Evolutionary conservation across 2,888 invertebrate species (phyloP), one percentile per base, ranked within the genome.

Genomic region (Amorpha juglandis): DNA sequence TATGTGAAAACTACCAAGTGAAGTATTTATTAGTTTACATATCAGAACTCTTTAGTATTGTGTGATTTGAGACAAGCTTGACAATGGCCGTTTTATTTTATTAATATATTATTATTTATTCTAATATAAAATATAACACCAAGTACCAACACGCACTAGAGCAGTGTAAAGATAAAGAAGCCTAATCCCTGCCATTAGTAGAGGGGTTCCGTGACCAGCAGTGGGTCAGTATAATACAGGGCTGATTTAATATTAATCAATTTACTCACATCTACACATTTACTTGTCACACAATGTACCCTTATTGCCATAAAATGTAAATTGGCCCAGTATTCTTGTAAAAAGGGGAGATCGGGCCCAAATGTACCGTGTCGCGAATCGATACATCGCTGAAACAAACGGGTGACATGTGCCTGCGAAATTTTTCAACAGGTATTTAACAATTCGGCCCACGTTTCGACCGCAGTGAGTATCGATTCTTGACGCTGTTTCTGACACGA

Each of bases 361-460:
- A 65, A 66, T 66, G 62, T 48, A 16, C 52, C 52, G 62, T 21
- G 63, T 62, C 62, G 51, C 50, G 66, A 68, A 66, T 68, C 68
- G 64, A 68, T 68, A 66, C 64, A 68, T 68, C 47, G 63, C 45
- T 58, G 14, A 52, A 64, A 68, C 66, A 66, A 68, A 66, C 52
- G 63, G 63, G 45, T 63, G 63, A 66, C 53, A 63, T 68, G 68
- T 68, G 70, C 64, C 63, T 33, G 66, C 53, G 53, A 42, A 63
- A 66, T 63, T 66, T 66, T 66, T 66, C 52, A 63, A 62, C 62
- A 63, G 65, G 67, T 69, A 65, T 48, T 65, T 53, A 48, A 51
- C 45, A 45, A 72, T 72, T 71, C 72, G 63, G 63, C 65, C 62
- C 72, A 71, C 72, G 72, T 71, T 51, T 67, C 63, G 58, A 69